Conservation (phyloP, 1,140 invertebrate species). For the Centruroides vittatus region DNA sequence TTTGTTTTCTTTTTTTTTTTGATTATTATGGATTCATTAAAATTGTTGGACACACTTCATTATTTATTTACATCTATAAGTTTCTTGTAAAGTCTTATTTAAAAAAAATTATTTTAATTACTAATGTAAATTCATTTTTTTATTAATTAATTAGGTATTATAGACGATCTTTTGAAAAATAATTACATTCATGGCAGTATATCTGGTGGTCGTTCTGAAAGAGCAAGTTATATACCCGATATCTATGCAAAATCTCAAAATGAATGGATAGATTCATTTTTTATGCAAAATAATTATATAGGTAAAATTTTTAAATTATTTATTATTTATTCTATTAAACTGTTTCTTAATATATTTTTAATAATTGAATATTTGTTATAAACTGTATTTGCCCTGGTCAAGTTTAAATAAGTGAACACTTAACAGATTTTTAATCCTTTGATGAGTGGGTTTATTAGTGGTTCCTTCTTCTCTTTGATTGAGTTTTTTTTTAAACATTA, state of each 20-base stretch:
- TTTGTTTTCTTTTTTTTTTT: no score
- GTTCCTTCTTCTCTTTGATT: no score
- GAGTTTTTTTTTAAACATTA: no score
- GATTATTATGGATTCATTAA: no score
- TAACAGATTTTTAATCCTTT: no score
- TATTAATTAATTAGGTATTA: slow-evolving; percentile 35
- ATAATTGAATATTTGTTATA: no score
- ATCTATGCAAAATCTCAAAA: slow-evolving; percentile 72
- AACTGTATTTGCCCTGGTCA: no score
- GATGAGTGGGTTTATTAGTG: no score
- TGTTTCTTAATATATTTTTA: background rate
- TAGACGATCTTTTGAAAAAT: slow-evolving; percentile 48
- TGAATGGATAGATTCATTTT: slow-evolving; percentile 85
- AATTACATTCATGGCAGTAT: slow-evolving; percentile 58
- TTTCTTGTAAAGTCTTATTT: no score
- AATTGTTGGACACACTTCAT: no score
- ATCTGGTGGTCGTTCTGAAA: slow-evolving; percentile 49
- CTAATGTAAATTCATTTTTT: slow-evolving; percentile 4
- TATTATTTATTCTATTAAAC: background rate
- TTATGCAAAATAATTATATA: slow-evolving; percentile 85
- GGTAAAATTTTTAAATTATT: slow-evolving; percentile 31
- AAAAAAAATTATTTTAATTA: background rate
- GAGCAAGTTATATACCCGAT: slow-evolving; percentile 67
- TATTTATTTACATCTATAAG: no score
- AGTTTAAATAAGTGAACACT: no score